phyloP scores from a whole-genome alignment of 2,797 vertebrate species.

The Monodelphis domestica region DNA sequence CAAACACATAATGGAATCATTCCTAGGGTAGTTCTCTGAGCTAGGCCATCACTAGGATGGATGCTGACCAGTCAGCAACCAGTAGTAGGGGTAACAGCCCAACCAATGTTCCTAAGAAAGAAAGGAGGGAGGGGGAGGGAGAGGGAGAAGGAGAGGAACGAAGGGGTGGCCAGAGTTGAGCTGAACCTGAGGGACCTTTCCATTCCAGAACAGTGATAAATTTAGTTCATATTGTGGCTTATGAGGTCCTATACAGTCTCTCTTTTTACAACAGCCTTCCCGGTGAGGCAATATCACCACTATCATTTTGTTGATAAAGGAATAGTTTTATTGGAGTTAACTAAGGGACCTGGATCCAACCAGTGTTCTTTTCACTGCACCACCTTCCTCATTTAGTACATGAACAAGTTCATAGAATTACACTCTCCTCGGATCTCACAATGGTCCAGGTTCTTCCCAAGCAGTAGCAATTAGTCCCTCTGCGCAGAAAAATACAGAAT shows the following conservation, averaged over 20 bases:
- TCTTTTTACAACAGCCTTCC: too few relatives aligned
- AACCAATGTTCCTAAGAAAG: neutral
- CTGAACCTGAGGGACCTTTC: neutral
- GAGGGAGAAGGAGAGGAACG: too few relatives aligned
- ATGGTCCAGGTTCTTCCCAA: neutral
- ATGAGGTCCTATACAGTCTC: neutral
- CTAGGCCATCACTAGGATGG: neutral
- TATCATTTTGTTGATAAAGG: too few relatives aligned
- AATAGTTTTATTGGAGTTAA: too few relatives aligned
- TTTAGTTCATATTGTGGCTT: neutral
- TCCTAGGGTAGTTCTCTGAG: neutral
- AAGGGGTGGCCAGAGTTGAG: neutral
- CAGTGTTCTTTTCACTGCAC: neutral
- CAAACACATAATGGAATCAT: neutral
- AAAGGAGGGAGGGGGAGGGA: too few relatives aligned
- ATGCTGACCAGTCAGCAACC: neutral
- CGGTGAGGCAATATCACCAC: too few relatives aligned
- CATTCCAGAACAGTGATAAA: neutral
- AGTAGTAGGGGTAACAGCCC: neutral
- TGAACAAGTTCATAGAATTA: neutral
- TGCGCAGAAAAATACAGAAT: neutral
- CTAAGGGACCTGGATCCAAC: neutral
- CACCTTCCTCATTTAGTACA: neutral
- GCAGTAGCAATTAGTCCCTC: neutral
- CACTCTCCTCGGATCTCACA: neutral